Evolutionary conservation across 2,113 vertebrate species (phyloP).

Genomic region (Trematomus loennbergii): DNA sequence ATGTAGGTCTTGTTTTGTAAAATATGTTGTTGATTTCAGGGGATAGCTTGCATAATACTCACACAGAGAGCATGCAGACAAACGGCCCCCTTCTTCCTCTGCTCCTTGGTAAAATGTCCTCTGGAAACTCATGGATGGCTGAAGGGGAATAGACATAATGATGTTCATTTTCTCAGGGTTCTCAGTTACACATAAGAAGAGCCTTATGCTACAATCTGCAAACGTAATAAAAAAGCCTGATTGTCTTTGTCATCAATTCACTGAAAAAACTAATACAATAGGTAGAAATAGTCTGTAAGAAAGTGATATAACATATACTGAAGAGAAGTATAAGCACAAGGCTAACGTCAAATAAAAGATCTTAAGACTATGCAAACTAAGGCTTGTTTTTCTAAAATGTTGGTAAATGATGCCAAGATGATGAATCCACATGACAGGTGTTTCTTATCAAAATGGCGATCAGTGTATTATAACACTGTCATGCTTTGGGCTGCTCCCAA

Average conservation of each 20-base stretch:
- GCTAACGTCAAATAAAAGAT: no score
- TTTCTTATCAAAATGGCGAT: no score
- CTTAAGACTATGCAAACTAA: no score
- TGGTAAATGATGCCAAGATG: no score
- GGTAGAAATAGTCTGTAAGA: not conserved
- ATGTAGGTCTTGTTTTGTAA: not conserved
- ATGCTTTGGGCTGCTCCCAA: no score
- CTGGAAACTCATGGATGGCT: conserved; percentile 87
- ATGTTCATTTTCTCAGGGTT: not conserved
- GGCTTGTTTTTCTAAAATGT: no score
- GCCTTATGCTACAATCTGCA: not conserved
- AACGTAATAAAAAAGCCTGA: not conserved
- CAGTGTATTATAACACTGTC: no score
- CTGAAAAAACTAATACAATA: no score
- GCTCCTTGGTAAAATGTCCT: conserved; percentile 84
- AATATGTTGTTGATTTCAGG: not conserved
- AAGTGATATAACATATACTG: not conserved
- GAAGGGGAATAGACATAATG: conserved; percentile 3
- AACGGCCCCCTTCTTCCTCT: conserved; percentile 81
- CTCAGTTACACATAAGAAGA: not conserved
- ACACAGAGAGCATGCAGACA: conserved; percentile 84
- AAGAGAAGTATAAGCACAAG: no score
- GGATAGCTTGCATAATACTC: conserved; percentile 50
- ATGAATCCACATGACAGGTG: no score
- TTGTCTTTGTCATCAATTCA: not conserved